Base-by-base conservation (phyloP, 2,888 invertebrate species). In the Tuta absoluta region DNA sequence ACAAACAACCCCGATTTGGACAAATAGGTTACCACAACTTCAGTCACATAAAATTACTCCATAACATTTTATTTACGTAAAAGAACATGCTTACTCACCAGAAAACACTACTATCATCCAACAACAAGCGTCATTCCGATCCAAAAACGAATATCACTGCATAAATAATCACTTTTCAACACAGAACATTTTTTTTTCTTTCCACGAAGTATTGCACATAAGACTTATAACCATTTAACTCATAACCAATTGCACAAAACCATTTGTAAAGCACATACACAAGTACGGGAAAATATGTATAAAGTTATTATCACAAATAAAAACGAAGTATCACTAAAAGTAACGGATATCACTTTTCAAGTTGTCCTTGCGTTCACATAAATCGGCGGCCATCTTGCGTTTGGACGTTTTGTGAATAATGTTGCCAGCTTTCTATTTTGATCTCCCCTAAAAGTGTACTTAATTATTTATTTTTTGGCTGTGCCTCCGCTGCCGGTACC, bases 361-460 rank as follows among this genome's bases (percentile, higher is more conserved):
- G 79, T 82, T 86, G 89, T 89, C 90, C 89, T 89, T 89, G 89
- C 89, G 84, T 87, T 89, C 90, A 86, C 87, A 86, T 86, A 91
- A 89, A 89, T 89, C 86, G 88, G 88, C 87, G 82, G 91, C 91
- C 91, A 91, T 91, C 91, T 91, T 91, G 90, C 86, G 88, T 85
- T 89, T 86, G 82, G 79, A 84, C 11, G 24, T 79, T 78, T 81
- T 73, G 69, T 72, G 70, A 69, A 70, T 73, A 79, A 79, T 82
- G 82, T 84, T 89, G 74, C 86, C 80, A 84, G 69, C 41, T 56
- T 63, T 65, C 11, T 72, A 45, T 62, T 63, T n/a, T 37, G 68
- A 68, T 67, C 72, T 68, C 72, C 72, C 56, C 58, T 38, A 14
- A 59, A 56, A 8, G 4, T 23, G 19, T 10, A 21, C 7, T 8